Evolutionary conservation across 2,888 invertebrate species (phyloP), one percentile per base, ranked within the genome.

Genomic region (Hanleya hanleyi): DNA sequence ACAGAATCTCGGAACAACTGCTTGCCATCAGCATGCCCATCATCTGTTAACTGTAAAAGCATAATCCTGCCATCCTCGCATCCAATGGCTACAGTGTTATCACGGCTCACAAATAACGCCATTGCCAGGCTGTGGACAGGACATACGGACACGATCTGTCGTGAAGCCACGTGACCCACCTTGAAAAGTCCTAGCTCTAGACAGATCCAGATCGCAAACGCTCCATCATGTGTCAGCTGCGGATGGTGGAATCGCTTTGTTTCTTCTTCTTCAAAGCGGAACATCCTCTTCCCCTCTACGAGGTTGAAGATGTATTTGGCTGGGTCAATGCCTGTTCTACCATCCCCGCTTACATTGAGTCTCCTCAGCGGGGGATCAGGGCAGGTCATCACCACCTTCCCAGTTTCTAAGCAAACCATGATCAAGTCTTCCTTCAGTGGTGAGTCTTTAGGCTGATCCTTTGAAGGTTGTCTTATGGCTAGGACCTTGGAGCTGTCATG

Each of bases 21-120:
- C 22, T 2, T 29, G 22, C 29, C 57, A 57, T 57, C 32, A 29
- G 22, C 57, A n/a, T n/a, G n/a, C 26, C 12, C 18, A 1, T 22
- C 4, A 15, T 69, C 66, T 0, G 76, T 67, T 64, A 82, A 26
- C 62, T 83, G 82, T 18, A 84, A 71, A 70, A 83, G 65, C 80
- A 84, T 82, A 49, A 84, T 75, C 32, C 83, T 70, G 9, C 83
- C 82, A 71, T 84, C 84, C 57, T 83, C 83, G 72, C 80, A 81
- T 15, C 82, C 82, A 64, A 83, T 75, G 36, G 80, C 35, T 32
- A 83, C 69, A 29, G 81, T 68, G 4, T 76, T 74, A 7, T 79
- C 61, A 1, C 75, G 57, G n/a, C 79, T 80, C 22, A 83, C 74
- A 6, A 68, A 69, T 1, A 84, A 64, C 47, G 73, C 75, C 69